Percentiles rank a stretch among this genome's conserved stretches.
Conservation (phyloP, 2,797 vertebrate species). For the Chloroceryle amazona region DNA sequence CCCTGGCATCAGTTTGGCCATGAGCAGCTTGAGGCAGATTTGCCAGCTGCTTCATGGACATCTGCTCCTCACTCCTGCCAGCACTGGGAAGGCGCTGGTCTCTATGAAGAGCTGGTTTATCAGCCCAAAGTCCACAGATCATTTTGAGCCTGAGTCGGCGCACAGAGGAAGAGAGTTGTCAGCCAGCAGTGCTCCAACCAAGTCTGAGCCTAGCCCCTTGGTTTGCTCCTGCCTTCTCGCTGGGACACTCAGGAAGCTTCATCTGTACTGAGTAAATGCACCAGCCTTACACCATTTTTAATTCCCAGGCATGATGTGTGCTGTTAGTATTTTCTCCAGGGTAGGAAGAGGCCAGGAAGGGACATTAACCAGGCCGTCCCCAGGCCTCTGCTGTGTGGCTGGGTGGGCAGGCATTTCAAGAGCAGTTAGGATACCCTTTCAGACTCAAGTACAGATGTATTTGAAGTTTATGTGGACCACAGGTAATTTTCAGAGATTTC, state of each 20-base stretch:
- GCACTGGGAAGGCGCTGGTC: accelerated
- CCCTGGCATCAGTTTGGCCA: background rate
- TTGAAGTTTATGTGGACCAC: background rate
- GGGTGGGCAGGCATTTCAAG: background rate
- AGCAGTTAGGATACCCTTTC: accelerated
- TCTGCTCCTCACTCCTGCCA: background rate
- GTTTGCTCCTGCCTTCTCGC: background rate
- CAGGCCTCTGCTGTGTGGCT: accelerated
- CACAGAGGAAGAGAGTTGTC: accelerated
- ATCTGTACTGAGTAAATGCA: background rate
- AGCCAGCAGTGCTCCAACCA: background rate
- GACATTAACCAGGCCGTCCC: accelerated
- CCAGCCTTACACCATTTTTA: background rate
- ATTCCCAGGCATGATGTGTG: background rate
- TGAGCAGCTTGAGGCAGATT: background rate
- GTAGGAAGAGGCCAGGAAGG: background rate
- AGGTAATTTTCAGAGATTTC: background rate
- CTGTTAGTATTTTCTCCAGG: background rate
- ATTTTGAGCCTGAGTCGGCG: background rate
- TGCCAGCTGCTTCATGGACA: background rate
- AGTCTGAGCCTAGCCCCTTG: background rate
- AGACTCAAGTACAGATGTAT: background rate
- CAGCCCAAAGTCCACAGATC: background rate
- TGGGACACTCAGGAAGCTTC: background rate
- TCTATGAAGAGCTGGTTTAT: background rate